Evolutionary conservation across 2,113 vertebrate species (phyloP).

Genomic region (Asarcornis scutulata): DNA sequence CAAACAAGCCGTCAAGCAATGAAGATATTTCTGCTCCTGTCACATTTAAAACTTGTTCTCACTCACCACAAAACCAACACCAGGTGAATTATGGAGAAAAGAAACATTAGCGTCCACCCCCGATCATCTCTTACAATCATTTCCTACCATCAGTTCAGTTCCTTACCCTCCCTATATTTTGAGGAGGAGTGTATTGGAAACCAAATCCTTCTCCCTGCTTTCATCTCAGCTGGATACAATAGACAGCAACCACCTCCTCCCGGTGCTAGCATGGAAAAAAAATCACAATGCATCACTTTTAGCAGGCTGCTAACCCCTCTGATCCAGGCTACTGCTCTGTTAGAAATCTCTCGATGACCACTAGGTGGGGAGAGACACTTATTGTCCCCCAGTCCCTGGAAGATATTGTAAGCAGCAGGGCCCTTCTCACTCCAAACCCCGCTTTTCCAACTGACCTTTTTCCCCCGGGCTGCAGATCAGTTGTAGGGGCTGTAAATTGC

Average conservation of each 20-base stretch:
- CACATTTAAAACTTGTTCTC: background rate
- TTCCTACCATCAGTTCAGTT: background rate
- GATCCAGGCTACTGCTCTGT: background rate
- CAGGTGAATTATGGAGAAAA: background rate
- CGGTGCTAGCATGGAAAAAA: background rate
- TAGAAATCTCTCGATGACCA: slow-evolving; percentile 46
- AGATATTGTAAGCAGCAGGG: accelerated
- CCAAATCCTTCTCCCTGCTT: background rate
- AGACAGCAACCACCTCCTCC: background rate
- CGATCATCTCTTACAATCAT: background rate
- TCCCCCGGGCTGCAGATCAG: background rate
- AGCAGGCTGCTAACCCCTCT: background rate
- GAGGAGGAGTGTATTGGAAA: background rate
- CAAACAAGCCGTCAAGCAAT: background rate
- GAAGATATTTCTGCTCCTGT: background rate
- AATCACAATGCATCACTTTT: background rate
- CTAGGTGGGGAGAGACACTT: slow-evolving; percentile 76
- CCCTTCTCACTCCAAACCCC: accelerated
- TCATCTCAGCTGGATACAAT: background rate
- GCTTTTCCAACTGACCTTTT: background rate
- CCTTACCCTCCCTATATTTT: background rate
- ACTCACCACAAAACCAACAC: background rate
- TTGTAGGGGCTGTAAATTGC: background rate
- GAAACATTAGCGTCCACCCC: background rate
- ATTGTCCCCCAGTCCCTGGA: background rate